Evolutionary conservation across 2,113 vertebrate species (phyloP).

Genomic region (Spea bombifrons): DNA sequence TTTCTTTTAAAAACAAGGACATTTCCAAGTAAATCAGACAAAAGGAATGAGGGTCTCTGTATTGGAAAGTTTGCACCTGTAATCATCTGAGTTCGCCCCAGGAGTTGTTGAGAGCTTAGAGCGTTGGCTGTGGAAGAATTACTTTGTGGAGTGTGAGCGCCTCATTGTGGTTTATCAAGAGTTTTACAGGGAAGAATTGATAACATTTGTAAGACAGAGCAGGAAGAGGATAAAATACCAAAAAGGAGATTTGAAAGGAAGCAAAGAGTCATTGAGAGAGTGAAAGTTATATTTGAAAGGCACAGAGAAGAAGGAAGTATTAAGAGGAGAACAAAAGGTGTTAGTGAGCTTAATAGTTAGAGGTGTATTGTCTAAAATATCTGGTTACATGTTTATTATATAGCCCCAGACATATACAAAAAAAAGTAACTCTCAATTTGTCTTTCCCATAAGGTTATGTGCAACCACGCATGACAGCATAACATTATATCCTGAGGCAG

Average conservation of each 20-base stretch:
- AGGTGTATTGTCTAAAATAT: too few species aligned
- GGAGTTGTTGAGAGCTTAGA: conserved; percentile 7
- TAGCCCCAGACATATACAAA: too few species aligned
- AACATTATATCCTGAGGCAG: too few species aligned
- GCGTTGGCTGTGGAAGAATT: background rate
- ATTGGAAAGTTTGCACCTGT: background rate
- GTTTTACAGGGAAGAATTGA: background rate
- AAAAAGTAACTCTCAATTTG: too few species aligned
- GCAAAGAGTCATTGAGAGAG: background rate
- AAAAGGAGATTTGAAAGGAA: background rate
- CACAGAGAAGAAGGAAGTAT: background rate
- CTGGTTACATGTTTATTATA: too few species aligned
- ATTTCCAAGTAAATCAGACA: too few species aligned
- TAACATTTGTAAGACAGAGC: background rate
- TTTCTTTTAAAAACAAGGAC: too few species aligned
- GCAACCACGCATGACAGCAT: too few species aligned
- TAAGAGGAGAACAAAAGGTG: too few species aligned
- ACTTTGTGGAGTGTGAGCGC: conserved; percentile 15
- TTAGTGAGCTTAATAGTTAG: too few species aligned
- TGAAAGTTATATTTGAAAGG: background rate
- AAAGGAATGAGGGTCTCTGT: too few species aligned
- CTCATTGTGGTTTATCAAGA: conserved; percentile 5
- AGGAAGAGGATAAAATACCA: background rate
- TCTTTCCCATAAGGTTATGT: too few species aligned
- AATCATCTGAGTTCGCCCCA: background rate